phyloP scores from a whole-genome alignment of 1,140 invertebrate genomes.

The Ceratosolen fusciceps region DNA sequence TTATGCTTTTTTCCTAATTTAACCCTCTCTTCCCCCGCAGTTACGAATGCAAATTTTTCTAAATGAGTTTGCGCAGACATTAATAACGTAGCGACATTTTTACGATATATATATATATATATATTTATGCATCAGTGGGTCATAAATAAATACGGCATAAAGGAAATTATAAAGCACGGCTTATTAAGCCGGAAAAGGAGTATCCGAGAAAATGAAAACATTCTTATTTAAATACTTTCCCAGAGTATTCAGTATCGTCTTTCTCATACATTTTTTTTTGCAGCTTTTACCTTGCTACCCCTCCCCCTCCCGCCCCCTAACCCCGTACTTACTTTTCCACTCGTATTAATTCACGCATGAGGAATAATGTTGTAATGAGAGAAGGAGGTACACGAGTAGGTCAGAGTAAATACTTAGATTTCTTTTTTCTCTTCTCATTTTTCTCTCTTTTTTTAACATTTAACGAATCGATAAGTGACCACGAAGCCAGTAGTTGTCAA shows the following conservation, averaged over 20 bases:
- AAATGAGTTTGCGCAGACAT: neutral
- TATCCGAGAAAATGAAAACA: conserved; percentile 23
- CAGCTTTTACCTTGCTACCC: neutral
- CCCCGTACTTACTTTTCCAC: neutral
- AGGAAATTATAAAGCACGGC: neutral
- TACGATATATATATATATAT: too few species aligned
- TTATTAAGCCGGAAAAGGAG: neutral
- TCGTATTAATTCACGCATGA: neutral
- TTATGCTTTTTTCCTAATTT: neutral
- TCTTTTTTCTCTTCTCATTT: too few species aligned
- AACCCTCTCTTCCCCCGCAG: neutral
- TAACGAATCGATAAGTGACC: neutral
- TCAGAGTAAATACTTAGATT: neutral
- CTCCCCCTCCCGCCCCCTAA: too few species aligned
- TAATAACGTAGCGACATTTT: neutral
- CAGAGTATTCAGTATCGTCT: neutral
- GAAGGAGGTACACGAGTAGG: neutral
- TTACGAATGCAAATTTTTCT: neutral
- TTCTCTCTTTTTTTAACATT: too few species aligned
- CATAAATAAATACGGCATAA: conserved; percentile 10
- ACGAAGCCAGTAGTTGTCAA: neutral
- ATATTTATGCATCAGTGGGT: too few species aligned
- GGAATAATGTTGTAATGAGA: neutral
- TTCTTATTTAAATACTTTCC: conserved; percentile 8
- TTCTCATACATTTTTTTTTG: too few species aligned